Evolutionary conservation across 2,888 invertebrate genomes (phyloP).

Genomic region (Plagodis pulveraria): DNA sequence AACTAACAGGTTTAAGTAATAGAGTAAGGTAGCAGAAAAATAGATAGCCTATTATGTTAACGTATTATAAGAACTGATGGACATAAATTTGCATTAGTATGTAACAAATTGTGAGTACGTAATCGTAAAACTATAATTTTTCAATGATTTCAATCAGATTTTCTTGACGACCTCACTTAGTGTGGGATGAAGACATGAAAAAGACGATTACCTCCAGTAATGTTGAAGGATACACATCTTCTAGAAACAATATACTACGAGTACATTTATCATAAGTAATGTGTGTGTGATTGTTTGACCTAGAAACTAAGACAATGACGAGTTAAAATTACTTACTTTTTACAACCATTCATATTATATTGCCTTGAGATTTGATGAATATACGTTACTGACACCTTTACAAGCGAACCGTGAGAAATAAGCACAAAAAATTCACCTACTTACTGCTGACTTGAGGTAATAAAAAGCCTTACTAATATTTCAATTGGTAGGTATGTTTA

Average conservation of each 20-base stretch:
- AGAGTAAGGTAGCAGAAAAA: too few species aligned
- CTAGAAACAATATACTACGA: background rate
- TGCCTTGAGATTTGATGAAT: slow-evolving; percentile 17
- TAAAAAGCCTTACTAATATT: too few species aligned
- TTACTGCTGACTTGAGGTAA: background rate
- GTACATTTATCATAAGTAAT: background rate
- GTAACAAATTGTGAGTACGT: too few species aligned
- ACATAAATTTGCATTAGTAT: too few species aligned
- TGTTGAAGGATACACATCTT: background rate
- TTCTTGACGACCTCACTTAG: too few species aligned
- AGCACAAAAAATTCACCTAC: background rate
- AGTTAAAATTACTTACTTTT: slow-evolving; percentile 12
- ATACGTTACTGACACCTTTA: slow-evolving; percentile 12
- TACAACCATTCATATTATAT: slow-evolving; percentile 11
- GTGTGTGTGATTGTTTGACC: slow-evolving; percentile 14
- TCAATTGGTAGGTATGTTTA: too few species aligned
- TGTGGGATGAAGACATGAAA: too few species aligned
- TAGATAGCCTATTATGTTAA: too few species aligned
- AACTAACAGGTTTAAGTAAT: too few species aligned
- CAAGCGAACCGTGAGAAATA: slow-evolving; percentile 18
- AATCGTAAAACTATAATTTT: too few species aligned
- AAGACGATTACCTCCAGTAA: background rate
- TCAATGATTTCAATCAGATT: too few species aligned
- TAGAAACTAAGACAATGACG: slow-evolving; percentile 21
- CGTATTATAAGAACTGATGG: too few species aligned